A percentile compares a stretch with the other conserved stretches of the same genome.
Evolutionary conservation across 2,113 vertebrate genomes (phyloP).

Genomic region (Etia nguti): DNA sequence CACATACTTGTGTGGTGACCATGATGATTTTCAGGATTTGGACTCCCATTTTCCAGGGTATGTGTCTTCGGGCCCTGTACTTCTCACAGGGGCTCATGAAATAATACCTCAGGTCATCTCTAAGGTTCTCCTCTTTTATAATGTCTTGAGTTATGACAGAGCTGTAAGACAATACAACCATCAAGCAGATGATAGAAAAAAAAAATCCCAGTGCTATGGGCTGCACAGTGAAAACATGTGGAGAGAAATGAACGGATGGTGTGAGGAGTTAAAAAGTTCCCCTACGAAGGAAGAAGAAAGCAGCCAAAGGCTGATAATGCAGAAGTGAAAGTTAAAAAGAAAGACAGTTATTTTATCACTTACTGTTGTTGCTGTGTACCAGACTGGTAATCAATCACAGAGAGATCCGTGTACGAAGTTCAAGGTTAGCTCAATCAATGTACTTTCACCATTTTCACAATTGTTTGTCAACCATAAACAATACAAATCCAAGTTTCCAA

Average conservation of each 20-base stretch:
- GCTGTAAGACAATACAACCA: conserved; percentile 49
- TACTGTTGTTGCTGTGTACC: not conserved
- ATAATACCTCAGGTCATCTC: conserved; percentile 90
- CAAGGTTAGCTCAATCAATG: conserved; percentile 35
- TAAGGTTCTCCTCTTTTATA: conserved; percentile 75
- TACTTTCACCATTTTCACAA: conserved; percentile 7
- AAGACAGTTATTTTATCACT: not conserved
- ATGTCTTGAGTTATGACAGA: conserved; percentile 68
- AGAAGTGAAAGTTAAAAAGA: conserved; percentile 29
- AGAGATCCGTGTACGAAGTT: conserved; percentile 12
- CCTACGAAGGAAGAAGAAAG: not conserved
- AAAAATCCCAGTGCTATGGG: not conserved
- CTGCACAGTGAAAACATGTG: not conserved
- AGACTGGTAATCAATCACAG: not conserved
- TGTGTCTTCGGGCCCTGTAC: conserved; percentile 82
- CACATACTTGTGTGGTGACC: conserved; percentile 90
- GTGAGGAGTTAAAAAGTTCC: not conserved
- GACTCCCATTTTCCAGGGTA: conserved; percentile 92
- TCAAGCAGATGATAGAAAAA: not conserved
- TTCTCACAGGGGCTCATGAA: conserved; percentile 99
- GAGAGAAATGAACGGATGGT: not conserved
- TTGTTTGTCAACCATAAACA: not conserved
- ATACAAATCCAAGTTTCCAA: not conserved
- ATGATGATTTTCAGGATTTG: conserved; percentile 96
- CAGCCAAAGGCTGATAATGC: fast-evolving